These are phyloP conservation scores for Agriopis aurantiaria DNA, from an alignment of 2,888 invertebrate genomes.

Conservation along the genomic window DNA sequence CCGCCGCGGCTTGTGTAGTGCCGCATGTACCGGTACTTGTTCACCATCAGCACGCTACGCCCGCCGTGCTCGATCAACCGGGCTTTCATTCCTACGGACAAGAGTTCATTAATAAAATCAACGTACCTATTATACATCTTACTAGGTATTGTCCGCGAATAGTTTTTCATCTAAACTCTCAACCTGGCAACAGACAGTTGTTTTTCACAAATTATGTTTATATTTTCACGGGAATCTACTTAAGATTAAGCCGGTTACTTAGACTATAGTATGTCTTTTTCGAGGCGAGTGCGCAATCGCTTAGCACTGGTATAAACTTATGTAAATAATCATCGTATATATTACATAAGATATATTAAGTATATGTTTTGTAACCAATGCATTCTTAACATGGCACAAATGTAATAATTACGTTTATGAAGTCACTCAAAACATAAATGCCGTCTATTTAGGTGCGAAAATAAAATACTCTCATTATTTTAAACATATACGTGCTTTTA, in stretches of 20 bases:
- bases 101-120: constrained; percentile 21
- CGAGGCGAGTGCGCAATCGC: too few relatives aligned
- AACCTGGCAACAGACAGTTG: too few relatives aligned
- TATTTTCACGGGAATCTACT: too few relatives aligned
- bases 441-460: background rate
- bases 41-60: constrained; percentile 66
- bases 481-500: background rate
- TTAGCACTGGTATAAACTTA: too few relatives aligned
- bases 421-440: background rate
- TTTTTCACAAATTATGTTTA: too few relatives aligned
- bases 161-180: too few relatives aligned
- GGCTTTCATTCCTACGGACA: constrained; percentile 42
- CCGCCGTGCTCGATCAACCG: constrained; percentile 58
- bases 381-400: too few relatives aligned
- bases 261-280: too few relatives aligned
- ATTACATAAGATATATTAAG: too few relatives aligned
- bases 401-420: background rate
- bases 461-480: background rate
- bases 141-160: background rate
- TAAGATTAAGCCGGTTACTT: too few relatives aligned
- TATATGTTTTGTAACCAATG: too few relatives aligned
- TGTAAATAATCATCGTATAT: too few relatives aligned
- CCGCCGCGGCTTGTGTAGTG: constrained; percentile 71
- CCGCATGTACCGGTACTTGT: constrained; percentile 66
- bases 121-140: background rate